Base-by-base conservation (phyloP, 2,113 vertebrate species). In the Sphyrna mokarran region DNA sequence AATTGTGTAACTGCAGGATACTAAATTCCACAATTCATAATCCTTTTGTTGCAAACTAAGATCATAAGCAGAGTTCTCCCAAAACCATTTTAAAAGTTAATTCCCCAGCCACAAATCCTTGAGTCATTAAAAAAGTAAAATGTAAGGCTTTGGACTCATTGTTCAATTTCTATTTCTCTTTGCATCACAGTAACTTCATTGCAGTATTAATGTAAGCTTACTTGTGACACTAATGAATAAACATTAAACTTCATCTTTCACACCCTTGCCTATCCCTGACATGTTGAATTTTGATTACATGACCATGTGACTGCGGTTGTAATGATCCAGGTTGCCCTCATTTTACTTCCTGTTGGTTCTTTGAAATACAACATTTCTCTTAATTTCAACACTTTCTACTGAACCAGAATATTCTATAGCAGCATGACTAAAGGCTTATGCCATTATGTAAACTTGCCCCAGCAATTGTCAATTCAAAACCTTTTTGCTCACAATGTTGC, bases 161-260 rank as follows among this genome's bases (percentile, higher is more conserved):
- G 8, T 94, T 94, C 40, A n/a, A 70, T 94, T 95, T 95, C 11
- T 93, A 37, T 72, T 95, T 40, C 40, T 54, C 54, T 90, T 90
- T 26, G 10, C 22, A 48, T 72, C 37, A 54, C 48, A 54, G 48
- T 54, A 54, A 54, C 3, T 54, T 54, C 48, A 54, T 54, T 54
- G 48, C 48, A 54, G 48, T 54, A 54, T 54, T 54, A 54, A 54
- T 54, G 48, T 54, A 54, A 54, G 48, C 48, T 54, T 54, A 54
- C 48, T 54, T 54, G 48, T 54, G 48, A 3, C 48, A 54, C 48
- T 54, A 54, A 54, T 54, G 48, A 54, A 54, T 54, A 54, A 54
- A 54, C 48, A 4, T 54, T 54, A 54, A 54, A 54, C 48, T 2
- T 54, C 5, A 54, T 54, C 48, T 54, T 54, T 95, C 68, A 70